phyloP scores from a whole-genome alignment of 2,797 vertebrate species.

The Phataginus tricuspis region DNA sequence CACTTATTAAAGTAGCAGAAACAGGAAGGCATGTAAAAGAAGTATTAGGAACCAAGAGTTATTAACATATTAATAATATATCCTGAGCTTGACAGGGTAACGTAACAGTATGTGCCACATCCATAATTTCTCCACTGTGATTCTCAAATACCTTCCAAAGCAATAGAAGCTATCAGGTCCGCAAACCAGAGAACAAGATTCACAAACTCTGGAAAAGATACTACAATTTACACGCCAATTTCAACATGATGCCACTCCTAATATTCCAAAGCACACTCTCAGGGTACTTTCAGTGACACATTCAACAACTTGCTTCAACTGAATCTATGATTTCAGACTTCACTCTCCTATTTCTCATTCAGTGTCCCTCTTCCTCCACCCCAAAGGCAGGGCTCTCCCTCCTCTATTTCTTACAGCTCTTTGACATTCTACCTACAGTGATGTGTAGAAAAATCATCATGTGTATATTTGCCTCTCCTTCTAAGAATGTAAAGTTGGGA shows the following conservation, averaged over 20 bases:
- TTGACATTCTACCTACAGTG: background rate
- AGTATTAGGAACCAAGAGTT: accelerated
- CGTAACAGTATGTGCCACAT: background rate
- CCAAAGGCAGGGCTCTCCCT: background rate
- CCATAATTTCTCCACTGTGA: slow-evolving; percentile 63
- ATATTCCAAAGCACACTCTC: slow-evolving; percentile 45
- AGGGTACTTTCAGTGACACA: background rate
- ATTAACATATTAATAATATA: background rate
- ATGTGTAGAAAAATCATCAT: background rate
- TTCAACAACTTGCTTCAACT: background rate
- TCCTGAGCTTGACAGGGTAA: background rate
- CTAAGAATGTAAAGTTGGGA: background rate
- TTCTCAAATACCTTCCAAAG: slow-evolving; percentile 44
- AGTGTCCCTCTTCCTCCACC: background rate
- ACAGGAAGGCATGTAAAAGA: background rate
- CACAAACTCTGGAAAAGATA: slow-evolving; percentile 73
- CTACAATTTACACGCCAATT: slow-evolving; percentile 64
- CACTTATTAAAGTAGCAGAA: slow-evolving; percentile 29
- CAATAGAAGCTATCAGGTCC: slow-evolving; percentile 63
- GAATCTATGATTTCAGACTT: background rate
- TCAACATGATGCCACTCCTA: slow-evolving; percentile 27
- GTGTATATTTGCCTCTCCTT: background rate
- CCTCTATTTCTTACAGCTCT: background rate
- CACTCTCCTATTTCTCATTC: background rate
- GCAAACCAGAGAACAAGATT: slow-evolving; percentile 78